Evolutionary conservation across 1,140 invertebrate genomes (phyloP), one percentile per base, ranked within the genome.

Genomic region (Hesperophylax magnus): DNA sequence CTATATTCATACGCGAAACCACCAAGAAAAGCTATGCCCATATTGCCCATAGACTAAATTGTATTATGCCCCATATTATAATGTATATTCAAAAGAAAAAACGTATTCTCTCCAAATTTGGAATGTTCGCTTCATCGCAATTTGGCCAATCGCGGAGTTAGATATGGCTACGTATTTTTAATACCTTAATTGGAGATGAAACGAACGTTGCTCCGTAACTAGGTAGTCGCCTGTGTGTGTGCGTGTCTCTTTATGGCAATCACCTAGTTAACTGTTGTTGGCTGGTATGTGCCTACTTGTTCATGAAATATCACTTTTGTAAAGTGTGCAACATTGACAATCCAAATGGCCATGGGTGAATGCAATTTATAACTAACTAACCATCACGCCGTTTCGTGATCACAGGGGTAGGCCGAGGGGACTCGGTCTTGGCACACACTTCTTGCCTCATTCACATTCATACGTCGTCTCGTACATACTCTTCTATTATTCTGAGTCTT

Each of bases 181-280:
- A 72, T 56, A 24, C 69, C 69, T 72, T 72, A 72, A 72, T 72
- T 72, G 69, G 69, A 72, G 69, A 72, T 72, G 69, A 53, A 72
- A 72, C 69, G 69, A 72, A 72, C 69, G 69, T 54, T 24, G 65
- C 65, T 69, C 65, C 17, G 65, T 24, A 61, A 22, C 20, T 61
- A 14, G 39, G 39, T 47, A 47, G 9, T 47, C 14, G 39, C 39
- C 39, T 67, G 63, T 67, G 24, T 24, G 31, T 67, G 63, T 53
- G 69, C 47, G 69, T 72, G 69, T 15, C 69, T 72, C 47, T 72
- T 72, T 72, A 72, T 72, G 69, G 69, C 69, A 52, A 53, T 72
- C 69, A 72, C 69, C 69, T 72, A 72, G 69, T 54, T 72, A n/a
- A 47, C 39, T 47, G 39, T 17, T 22, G 20, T 54, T 20, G 56